Evolutionary conservation across 2,797 vertebrate genomes (phyloP), one percentile per base, ranked within the genome.

Genomic region (Tangara arthus): DNA sequence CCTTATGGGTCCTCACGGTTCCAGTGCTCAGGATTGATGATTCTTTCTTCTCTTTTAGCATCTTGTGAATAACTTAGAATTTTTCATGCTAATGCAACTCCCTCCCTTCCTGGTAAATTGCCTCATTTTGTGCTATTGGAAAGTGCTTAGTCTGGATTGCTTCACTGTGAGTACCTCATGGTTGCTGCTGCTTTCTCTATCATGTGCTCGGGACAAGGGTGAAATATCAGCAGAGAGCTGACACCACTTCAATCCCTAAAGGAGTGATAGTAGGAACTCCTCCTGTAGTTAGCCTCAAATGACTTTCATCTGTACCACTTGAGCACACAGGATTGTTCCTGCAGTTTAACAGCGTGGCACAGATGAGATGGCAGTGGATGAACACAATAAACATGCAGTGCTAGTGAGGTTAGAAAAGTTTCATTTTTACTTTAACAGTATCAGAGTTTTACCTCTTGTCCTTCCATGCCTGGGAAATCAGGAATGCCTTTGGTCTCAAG

Each of bases 1-100:
- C 87, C 91, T 95, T 79, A 91, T 37, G 80, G 87, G 65, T 90
- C 82, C 52, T 94, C 56, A 5, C 0, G 7, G 90, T 94, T 94
- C 73, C 82, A 87, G 82, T 42, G 55, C 46, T 90, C 73, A 87
- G 87, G 91, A 93, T 64, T 95, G 89, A 97, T 93, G 91, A 91
- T 64, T 93, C 93, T 84, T 91, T 89, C 77, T 92, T 95, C 82
- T 95, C 66, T 86, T 92, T 57, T n/a, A 94, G 89, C 80, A 49
- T 93, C 89, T 96, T 96, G 96, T 82, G 95, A 94, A 96, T 95
- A 96, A 94, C 85, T 96, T 87, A 88, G 66, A 82, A 50, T 68
- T 72, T 94, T 96, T 93, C 73, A 88, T 90, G 87, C 89, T 94
- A 93, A 82, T 84, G 73, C 80, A 81, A 70, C 89, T 96, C 96